Evolutionary conservation across 1,140 invertebrate species (phyloP).

Genomic region (Polypedilum pembai): DNA sequence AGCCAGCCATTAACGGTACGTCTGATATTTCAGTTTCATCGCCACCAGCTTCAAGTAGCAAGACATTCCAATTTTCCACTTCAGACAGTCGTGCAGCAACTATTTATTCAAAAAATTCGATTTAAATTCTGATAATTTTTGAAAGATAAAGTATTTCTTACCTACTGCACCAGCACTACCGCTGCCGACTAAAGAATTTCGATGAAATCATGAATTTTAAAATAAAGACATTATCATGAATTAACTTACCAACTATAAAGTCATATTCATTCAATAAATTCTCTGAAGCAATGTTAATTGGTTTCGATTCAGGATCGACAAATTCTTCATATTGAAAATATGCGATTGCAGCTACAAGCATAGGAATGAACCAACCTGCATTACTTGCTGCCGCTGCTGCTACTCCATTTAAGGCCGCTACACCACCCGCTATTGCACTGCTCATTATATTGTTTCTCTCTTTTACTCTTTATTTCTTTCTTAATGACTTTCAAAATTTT

Average conservation of each 20-base stretch:
- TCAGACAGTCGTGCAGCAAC: constrained; percentile 77
- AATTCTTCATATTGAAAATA: constrained; percentile 73
- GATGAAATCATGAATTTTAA: background rate
- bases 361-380: constrained; percentile 65
- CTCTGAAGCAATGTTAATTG: constrained; percentile 57
- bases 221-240: constrained; percentile 62
- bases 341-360: constrained; percentile 67
- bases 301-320: constrained; percentile 65
- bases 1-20: constrained; percentile 78
- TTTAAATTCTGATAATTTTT: too few species aligned
- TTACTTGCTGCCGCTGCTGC: constrained; percentile 48
- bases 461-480: too few species aligned
- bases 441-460: constrained; percentile 35
- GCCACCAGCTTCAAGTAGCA: constrained; percentile 83
- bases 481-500: background rate
- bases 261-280: constrained; percentile 58
- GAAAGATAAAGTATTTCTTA: too few species aligned
- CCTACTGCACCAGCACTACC: constrained; percentile 86
- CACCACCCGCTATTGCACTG: constrained; percentile 50
- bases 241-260: constrained; percentile 58
- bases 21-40: constrained; percentile 86
- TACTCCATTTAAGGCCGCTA: constrained; percentile 50
- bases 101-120: too few species aligned
- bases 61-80: constrained; percentile 70
- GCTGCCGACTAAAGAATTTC: constrained; percentile 67